Conservation (phyloP, 1,140 invertebrate species). For the Orius insidiosus region DNA sequence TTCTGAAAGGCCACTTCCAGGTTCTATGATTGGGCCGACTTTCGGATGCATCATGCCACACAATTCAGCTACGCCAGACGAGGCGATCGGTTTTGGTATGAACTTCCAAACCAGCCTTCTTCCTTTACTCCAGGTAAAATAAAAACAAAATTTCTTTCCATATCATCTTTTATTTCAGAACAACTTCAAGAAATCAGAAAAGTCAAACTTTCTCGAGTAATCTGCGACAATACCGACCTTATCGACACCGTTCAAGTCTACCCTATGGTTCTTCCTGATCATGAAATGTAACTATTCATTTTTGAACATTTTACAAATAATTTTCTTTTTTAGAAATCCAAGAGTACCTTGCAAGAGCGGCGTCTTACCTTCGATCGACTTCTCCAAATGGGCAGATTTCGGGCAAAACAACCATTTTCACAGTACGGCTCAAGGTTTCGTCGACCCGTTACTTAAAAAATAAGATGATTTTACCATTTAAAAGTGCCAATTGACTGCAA, state of each 20-base stretch:
- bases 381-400: slow-evolving; percentile 68
- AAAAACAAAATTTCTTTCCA: too few species aligned
- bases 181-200: slow-evolving; percentile 85
- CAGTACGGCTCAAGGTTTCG: slow-evolving; percentile 9
- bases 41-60: slow-evolving; percentile 93
- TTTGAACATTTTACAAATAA: background rate
- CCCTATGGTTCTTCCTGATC: slow-evolving; percentile 81
- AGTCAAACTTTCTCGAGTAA: slow-evolving; percentile 62
- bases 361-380: slow-evolving; percentile 66
- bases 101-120: slow-evolving; percentile 78
- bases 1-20: slow-evolving; percentile 67
- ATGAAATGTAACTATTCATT: slow-evolving; percentile 74
- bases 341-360: slow-evolving; percentile 75
- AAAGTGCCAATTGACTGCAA: too few species aligned
- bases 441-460: slow-evolving; percentile 19
- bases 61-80: slow-evolving; percentile 81
- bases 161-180: too few species aligned
- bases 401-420: slow-evolving; percentile 13
- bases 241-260: slow-evolving; percentile 84
- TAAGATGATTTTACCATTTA: slow-evolving; percentile 2
- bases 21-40: slow-evolving; percentile 82
- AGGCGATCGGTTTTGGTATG: slow-evolving; percentile 95
- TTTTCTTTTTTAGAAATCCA: slow-evolving; percentile 52
- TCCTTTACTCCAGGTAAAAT: slow-evolving; percentile 56
- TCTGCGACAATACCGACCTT: slow-evolving; percentile 90